Percentiles rank a stretch among this genome's conserved stretches.
phyloP scores from a whole-genome alignment of 1,140 invertebrate genomes.

The Bombus consobrinus region DNA sequence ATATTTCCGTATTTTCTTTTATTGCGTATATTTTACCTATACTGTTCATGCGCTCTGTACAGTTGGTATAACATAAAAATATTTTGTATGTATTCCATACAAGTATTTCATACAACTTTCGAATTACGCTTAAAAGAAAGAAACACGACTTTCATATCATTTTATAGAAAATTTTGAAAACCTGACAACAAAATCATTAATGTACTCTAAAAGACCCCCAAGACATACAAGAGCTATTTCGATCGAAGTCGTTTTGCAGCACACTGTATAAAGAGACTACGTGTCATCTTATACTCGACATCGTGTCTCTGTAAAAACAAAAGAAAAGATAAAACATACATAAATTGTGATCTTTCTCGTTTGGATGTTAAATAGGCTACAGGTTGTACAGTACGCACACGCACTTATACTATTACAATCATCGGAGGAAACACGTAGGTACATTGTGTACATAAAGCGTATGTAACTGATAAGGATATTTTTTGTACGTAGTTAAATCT shows the following conservation, averaged over 20 bases:
- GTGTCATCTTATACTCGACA: constrained; percentile 8
- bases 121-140: neutral
- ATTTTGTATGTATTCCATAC: no score
- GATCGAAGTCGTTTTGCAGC: neutral
- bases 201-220: neutral
- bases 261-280: neutral
- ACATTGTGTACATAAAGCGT: constrained; percentile 62
- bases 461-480: constrained; percentile 65
- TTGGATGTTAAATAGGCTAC: constrained; percentile 39
- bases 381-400: constrained; percentile 57
- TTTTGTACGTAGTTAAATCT: constrained; percentile 66
- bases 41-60: neutral
- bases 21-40: neutral
- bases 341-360: constrained; percentile 51
- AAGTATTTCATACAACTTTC: neutral
- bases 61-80: neutral
- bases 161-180: neutral
- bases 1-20: neutral
- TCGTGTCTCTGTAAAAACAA: constrained; percentile 3
- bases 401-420: constrained; percentile 49
- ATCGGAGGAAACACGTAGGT: constrained; percentile 49
- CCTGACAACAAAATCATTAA: neutral
- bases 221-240: no score
- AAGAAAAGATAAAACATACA: neutral
- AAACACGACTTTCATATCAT: neutral